Evolutionary conservation across 2,888 invertebrate genomes (phyloP).

Genomic region (Lapara coniferarum): DNA sequence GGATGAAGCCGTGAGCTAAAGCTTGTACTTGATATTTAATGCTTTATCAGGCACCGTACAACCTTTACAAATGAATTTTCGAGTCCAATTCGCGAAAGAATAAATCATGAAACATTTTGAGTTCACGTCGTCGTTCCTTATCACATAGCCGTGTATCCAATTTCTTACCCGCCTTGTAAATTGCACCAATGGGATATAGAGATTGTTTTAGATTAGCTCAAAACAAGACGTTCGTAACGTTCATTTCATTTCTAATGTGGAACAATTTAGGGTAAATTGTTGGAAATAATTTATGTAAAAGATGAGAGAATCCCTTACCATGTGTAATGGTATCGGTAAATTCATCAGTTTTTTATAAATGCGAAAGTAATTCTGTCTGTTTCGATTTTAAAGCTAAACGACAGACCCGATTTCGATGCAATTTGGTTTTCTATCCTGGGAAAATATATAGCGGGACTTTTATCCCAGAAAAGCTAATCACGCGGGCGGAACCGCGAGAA

Average conservation of each 20-base stretch:
- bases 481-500: too few relatives aligned
- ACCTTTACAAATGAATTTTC: conserved; percentile 39
- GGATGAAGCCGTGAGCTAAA: too few relatives aligned
- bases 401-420: too few relatives aligned
- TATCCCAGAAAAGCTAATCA: too few relatives aligned
- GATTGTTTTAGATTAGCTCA: background rate
- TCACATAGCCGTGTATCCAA: conserved; percentile 20
- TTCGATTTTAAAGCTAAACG: too few relatives aligned
- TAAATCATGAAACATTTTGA: conserved; percentile 41
- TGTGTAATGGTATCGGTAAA: too few relatives aligned
- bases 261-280: background rate
- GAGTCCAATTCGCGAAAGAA: conserved; percentile 41
- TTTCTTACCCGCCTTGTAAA: conserved; percentile 29
- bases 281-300: background rate
- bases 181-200: conserved; percentile 24
- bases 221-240: background rate
- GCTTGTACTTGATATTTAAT: too few relatives aligned
- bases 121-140: background rate
- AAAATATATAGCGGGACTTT: too few relatives aligned
- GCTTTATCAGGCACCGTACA: background rate
- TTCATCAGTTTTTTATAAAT: too few relatives aligned
- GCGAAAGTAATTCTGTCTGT: too few relatives aligned
- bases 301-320: too few relatives aligned
- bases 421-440: too few relatives aligned
- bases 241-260: background rate